These are phyloP conservation scores for Meda fulgida DNA, from an alignment of 2,797 vertebrate species.

Conservation along the genomic window DNA sequence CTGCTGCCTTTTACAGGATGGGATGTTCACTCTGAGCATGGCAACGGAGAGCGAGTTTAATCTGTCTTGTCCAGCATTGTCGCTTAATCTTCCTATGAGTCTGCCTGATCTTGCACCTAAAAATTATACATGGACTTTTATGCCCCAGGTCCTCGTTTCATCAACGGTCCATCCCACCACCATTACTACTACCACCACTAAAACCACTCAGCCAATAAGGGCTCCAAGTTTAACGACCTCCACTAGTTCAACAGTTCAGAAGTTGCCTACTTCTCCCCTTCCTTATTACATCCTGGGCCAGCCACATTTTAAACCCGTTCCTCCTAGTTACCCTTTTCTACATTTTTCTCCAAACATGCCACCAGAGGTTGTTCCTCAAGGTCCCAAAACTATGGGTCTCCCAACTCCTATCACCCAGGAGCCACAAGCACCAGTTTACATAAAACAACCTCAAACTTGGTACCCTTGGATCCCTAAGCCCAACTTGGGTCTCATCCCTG, in stretches of 20 bases:
- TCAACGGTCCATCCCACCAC: background rate
- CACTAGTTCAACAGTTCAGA: background rate
- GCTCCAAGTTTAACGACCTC: background rate
- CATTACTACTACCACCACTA: background rate
- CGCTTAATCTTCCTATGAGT: background rate
- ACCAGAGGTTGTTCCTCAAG: background rate
- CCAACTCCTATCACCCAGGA: background rate
- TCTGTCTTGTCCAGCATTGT: constrained; percentile 70
- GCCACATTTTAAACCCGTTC: background rate
- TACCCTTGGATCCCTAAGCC: constrained; percentile 17
- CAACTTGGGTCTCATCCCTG: background rate
- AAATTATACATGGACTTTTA: background rate
- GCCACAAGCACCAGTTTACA: background rate
- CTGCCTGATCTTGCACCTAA: background rate
- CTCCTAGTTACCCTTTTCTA: background rate
- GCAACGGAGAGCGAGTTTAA: constrained; percentile 60
- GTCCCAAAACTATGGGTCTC: background rate
- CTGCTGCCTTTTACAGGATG: constrained; percentile 67
- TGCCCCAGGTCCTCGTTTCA: too few species aligned
- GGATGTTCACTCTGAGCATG: constrained; percentile 70
- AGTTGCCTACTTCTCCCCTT: background rate
- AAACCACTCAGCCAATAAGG: background rate
- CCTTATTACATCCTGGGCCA: background rate
- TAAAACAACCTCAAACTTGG: background rate
- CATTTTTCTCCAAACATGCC: background rate